Base-by-base conservation (phyloP, 2,888 invertebrate species). In the Dione vanillae region DNA sequence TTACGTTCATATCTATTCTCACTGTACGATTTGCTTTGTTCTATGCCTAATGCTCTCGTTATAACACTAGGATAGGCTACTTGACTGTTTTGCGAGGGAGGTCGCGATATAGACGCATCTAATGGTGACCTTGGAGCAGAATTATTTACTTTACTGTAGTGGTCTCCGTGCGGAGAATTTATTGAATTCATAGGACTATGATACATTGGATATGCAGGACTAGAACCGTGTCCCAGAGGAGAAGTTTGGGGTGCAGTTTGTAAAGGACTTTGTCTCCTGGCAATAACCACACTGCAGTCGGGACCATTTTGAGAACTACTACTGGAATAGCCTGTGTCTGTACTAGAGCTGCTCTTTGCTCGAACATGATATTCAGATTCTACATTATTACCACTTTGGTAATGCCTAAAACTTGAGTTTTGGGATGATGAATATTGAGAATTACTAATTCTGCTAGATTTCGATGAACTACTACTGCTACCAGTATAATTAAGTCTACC, bases 61-160 rank as follows among this genome's bases (percentile, higher is more conserved):
- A 97, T 97, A 73, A 97, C 97, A 76, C 97, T 97, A 65, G 97
- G 96, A 85, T 97, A 97, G 69, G 95, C 97, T 73, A 97, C 96
- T 83, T 95, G 95, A 81, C 90, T 93, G 75, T 91, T 92, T 80
- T 93, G 92, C 56, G 94, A 94, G 51, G 95, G 94, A 7, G 96
- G 94, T 73, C 96, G 89, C 3, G 96, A 93, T 12, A 96, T 94
- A 0, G 96, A 95, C 14, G 95, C 96, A 80, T 96, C 96, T 77
- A 96, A 85, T 10, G 96, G 96, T 51, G 96, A 96, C 14, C 95
- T 94, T 35, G 96, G 96, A 37, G 96, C 95, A 65, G 94, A 85
- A 85, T 87, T 94, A 77, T 86, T 94, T 20, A 86, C 82, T 82
- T 93, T 92, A 77, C 81, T 89, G 76, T 91, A 93, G 78, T 94